Percentiles rank a stretch among this genome's conserved stretches.
Evolutionary conservation across 2,888 invertebrate genomes (phyloP).

Genomic region (Pomacea canaliculata): DNA sequence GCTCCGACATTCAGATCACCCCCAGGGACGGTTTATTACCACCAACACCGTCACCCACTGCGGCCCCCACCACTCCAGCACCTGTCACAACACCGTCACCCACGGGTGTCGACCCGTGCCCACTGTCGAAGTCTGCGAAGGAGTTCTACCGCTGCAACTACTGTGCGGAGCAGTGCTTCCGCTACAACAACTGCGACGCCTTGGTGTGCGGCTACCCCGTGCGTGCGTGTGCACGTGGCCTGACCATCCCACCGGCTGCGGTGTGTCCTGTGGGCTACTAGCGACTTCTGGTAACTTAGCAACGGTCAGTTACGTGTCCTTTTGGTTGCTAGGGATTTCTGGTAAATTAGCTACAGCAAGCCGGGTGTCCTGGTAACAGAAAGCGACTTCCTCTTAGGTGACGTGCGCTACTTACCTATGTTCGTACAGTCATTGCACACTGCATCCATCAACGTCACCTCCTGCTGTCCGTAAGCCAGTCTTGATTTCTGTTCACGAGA

Average conservation of each 20-base stretch:
- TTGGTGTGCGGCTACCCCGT: background rate
- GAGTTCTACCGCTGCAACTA: slow-evolving; percentile 1
- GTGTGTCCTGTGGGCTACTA: background rate
- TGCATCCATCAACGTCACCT: too few relatives aligned
- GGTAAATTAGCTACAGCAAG: too few relatives aligned
- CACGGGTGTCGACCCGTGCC: background rate
- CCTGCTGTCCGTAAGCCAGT: too few relatives aligned
- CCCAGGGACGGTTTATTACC: slow-evolving; percentile 4
- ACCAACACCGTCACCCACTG: background rate
- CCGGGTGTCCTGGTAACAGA: too few relatives aligned
- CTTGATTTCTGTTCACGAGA: too few relatives aligned
- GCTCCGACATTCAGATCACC: slow-evolving; percentile 36
- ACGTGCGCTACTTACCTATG: too few relatives aligned
- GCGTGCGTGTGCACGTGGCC: background rate
- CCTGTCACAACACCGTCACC: background rate
- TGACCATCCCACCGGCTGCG: background rate
- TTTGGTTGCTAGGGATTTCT: too few relatives aligned
- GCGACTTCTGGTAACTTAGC: too few relatives aligned
- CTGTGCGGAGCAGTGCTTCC: background rate
- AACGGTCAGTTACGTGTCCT: too few relatives aligned
- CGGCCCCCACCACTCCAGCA: background rate
- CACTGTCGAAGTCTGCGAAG: background rate
- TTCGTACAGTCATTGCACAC: too few relatives aligned
- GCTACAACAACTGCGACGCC: background rate
- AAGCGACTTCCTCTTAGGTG: too few relatives aligned